These are phyloP conservation scores for Butorides virescens DNA, from an alignment of 2,113 vertebrate species.

Conservation along the genomic window DNA sequence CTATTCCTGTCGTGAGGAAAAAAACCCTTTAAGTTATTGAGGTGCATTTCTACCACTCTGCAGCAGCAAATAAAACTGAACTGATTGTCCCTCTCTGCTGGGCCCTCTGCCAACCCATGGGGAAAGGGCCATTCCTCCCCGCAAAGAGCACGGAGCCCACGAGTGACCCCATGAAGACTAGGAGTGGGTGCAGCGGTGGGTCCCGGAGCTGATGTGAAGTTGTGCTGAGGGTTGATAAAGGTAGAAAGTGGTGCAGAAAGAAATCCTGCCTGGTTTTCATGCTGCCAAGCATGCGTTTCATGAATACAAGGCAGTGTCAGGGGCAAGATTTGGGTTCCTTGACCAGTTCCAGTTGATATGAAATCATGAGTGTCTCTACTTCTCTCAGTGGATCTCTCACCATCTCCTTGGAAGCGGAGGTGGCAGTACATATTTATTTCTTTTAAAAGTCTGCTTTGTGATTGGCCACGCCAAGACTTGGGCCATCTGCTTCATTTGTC, in stretches of 20 bases:
- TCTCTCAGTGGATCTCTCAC: neutral
- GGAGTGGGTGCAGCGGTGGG: too few relatives aligned
- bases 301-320: neutral
- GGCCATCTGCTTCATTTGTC: neutral
- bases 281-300: neutral
- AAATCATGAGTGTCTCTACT: neutral
- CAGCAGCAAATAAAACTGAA: neutral
- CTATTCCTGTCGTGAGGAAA: neutral
- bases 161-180: neutral
- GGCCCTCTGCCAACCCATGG: neutral
- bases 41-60: neutral
- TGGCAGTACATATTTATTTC: neutral
- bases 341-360: neutral
- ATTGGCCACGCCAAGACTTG: neutral
- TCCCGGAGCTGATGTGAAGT: neutral
- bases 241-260: neutral
- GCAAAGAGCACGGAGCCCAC: neutral
- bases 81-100: neutral
- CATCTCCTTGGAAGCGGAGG: neutral
- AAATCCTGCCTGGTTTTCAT: neutral
- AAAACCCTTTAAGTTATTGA: accelerated
- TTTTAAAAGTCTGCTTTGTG: neutral
- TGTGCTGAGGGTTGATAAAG: neutral
- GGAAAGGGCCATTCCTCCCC: neutral
- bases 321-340: neutral